These are phyloP conservation scores for Leptinotarsa haldemani DNA, from an alignment of 2,888 invertebrate genomes.

Conservation along the genomic window DNA sequence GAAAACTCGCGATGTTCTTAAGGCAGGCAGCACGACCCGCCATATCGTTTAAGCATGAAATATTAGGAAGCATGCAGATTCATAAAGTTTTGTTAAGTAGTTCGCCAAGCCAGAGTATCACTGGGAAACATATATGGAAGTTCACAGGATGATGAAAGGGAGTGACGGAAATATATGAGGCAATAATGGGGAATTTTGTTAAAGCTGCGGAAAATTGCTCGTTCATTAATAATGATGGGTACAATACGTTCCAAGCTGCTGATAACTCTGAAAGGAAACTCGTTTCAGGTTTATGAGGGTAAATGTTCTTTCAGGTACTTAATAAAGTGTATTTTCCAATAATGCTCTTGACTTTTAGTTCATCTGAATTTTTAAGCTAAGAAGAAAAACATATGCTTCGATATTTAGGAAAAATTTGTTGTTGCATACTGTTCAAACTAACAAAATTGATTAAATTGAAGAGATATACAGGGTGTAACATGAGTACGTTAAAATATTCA, in stretches of 20 bases:
- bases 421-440: no score
- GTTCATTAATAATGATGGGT: constrained; percentile 9
- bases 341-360: not conserved
- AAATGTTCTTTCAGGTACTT: not conserved
- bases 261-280: not conserved
- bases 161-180: constrained; percentile 3
- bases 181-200: constrained; percentile 6
- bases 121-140: constrained; percentile 40
- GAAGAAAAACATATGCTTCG: no score
- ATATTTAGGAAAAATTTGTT: no score
- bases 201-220: not conserved
- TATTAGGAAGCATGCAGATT: constrained; percentile 38
- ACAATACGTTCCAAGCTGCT: not conserved
- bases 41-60: constrained; percentile 41
- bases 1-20: constrained; percentile 33
- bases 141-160: constrained; percentile 26
- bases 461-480: no score
- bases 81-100: constrained; percentile 42
- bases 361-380: no score
- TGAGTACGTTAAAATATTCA: no score
- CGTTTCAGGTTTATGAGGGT: not conserved
- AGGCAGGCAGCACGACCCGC: constrained; percentile 23
- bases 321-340: not conserved
- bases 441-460: no score
- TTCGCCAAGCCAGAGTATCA: constrained; percentile 36